phyloP scores from a whole-genome alignment of 1,140 invertebrate species.

The Platyscapa corneri region DNA sequence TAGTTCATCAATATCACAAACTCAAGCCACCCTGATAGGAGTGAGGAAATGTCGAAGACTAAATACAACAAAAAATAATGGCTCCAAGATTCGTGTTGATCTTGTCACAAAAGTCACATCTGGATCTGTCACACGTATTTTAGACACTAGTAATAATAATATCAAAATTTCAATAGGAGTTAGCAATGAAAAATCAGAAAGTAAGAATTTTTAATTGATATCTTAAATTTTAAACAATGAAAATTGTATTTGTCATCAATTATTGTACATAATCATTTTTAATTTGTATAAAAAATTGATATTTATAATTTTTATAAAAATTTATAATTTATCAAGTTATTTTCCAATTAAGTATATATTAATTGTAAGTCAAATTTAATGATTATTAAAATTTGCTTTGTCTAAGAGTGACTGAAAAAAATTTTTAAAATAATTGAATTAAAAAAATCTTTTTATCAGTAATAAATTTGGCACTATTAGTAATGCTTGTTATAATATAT shows the following conservation, averaged over 20 bases:
- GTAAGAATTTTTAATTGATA: conserved; percentile 45
- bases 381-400: too few relatives aligned
- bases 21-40: conserved; percentile 67
- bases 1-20: conserved; percentile 67
- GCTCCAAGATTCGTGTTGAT: conserved; percentile 60
- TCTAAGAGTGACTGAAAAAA: too few relatives aligned
- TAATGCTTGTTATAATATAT: background rate
- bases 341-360: too few relatives aligned
- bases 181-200: conserved; percentile 59
- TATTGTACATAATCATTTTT: too few relatives aligned
- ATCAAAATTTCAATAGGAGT: conserved; percentile 58
- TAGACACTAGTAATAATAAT: conserved; percentile 60
- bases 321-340: too few relatives aligned
- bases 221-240: background rate
- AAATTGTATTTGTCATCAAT: too few relatives aligned
- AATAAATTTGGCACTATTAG: too few relatives aligned
- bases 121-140: conserved; percentile 61
- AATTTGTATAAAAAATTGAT: too few relatives aligned
- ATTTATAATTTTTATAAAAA: too few relatives aligned
- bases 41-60: conserved; percentile 68
- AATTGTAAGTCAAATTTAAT: too few relatives aligned
- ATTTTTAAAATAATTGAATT: too few relatives aligned
- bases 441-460: too few relatives aligned
- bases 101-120: conserved; percentile 62
- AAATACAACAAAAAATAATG: conserved; percentile 63